Evolutionary conservation across 2,113 vertebrate genomes (phyloP).

Genomic region (Syngnathus scovelli): DNA sequence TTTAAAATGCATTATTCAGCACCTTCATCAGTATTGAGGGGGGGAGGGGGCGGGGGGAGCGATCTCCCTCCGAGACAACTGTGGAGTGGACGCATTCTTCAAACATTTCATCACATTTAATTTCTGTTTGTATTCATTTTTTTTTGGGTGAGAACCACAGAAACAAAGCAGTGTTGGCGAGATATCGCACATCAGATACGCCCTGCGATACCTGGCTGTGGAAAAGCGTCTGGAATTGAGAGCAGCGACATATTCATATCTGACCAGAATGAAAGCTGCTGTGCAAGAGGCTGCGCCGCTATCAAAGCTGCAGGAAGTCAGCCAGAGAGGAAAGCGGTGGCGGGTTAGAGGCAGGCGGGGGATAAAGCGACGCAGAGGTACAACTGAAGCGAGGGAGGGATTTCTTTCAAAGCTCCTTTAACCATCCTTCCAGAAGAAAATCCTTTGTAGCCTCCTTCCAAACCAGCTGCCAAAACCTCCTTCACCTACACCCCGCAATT

Average conservation of each 20-base stretch:
- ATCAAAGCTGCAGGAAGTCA: constrained; percentile 71
- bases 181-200: constrained; percentile 38
- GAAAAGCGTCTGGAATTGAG: constrained; percentile 65
- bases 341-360: constrained; percentile 26
- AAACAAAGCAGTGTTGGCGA: constrained; percentile 9
- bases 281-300: constrained; percentile 65
- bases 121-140: neutral
- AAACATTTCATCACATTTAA: neutral
- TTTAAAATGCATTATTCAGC: constrained; percentile 75
- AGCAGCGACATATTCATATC: constrained; percentile 72
- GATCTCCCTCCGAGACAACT: constrained; percentile 41
- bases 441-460: constrained; percentile 83
- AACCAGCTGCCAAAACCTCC: constrained; percentile 28
- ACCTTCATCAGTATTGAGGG: constrained; percentile 58
- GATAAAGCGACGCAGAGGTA: constrained; percentile 47
- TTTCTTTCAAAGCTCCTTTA: constrained; percentile 65
- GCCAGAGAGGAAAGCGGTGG: constrained; percentile 40
- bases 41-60: constrained; percentile 26
- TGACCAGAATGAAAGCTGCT: constrained; percentile 65
- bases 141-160: constrained; percentile 35
- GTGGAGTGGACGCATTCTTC: constrained; percentile 41
- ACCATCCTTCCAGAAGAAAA: constrained; percentile 82
- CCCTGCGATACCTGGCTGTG: constrained; percentile 11
- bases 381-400: constrained; percentile 47
- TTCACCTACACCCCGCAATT: constrained; percentile 64